These are phyloP conservation scores for Peromyscus melanophrys DNA, from an alignment of 2,797 vertebrate genomes.

Conservation along the genomic window DNA sequence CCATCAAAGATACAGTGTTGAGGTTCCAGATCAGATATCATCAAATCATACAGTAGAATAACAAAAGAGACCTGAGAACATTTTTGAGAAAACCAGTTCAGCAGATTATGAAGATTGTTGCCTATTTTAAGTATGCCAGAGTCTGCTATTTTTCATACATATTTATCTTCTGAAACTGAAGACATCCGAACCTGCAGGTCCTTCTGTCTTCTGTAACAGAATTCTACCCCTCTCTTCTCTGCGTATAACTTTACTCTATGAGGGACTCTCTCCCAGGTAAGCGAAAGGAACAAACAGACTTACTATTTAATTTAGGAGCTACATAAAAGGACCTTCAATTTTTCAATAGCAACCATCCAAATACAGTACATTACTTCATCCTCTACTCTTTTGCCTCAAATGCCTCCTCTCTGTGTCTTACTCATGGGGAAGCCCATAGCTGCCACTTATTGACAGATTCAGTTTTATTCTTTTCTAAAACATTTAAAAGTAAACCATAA, in stretches of 20 bases:
- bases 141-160: background rate
- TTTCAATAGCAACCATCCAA: background rate
- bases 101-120: background rate
- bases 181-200: background rate
- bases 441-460: background rate
- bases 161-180: background rate
- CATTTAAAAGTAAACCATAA: background rate
- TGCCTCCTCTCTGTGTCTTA: background rate
- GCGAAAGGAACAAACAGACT: background rate
- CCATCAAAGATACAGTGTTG: background rate
- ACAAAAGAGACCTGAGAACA: background rate
- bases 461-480: background rate
- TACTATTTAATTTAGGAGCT: background rate
- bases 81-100: background rate
- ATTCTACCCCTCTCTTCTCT: background rate
- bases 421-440: background rate
- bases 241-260: background rate
- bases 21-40: conserved; percentile 35
- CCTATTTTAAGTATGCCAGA: background rate
- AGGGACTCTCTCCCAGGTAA: background rate
- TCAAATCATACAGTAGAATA: background rate
- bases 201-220: background rate
- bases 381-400: background rate
- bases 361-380: accelerated
- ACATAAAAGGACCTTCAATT: background rate